Evolutionary conservation across 2,888 invertebrate genomes (phyloP).

Genomic region (Apoda limacodes): DNA sequence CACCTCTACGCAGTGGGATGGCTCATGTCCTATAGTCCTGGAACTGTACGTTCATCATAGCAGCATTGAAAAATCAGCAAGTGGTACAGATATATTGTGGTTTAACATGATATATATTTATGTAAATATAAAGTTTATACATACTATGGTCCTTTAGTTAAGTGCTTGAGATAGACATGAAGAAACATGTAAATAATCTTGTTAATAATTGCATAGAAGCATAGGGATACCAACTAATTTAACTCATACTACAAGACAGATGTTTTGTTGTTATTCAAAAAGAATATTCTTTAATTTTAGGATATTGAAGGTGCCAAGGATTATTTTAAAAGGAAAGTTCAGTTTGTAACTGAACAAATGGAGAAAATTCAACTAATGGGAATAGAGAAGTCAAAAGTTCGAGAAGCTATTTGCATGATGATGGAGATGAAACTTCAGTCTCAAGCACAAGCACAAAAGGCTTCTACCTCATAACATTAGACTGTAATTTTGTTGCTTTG

Average conservation of each 20-base stretch:
- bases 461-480: conserved; percentile 42
- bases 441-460: conserved; percentile 49
- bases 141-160: too few relatives aligned
- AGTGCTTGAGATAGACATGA: too few relatives aligned
- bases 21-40: too few relatives aligned
- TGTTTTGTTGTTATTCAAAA: conserved; percentile 1
- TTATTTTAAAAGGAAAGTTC: conserved; percentile 92
- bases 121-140: too few relatives aligned
- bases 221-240: not conserved
- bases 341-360: conserved; percentile 94
- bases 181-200: too few relatives aligned
- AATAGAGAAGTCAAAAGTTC: conserved; percentile 84
- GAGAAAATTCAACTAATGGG: conserved; percentile 89
- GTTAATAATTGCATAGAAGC: not conserved
- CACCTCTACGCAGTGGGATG: too few relatives aligned
- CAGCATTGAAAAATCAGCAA: too few relatives aligned
- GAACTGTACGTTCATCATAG: too few relatives aligned
- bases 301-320: conserved; percentile 85
- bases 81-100: too few relatives aligned
- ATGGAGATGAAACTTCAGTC: conserved; percentile 80
- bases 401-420: conserved; percentile 81
- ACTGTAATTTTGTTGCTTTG: too few relatives aligned
- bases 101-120: too few relatives aligned
- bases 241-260: not conserved
- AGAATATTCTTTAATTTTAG: too few relatives aligned